These are phyloP conservation scores for Gambusia holbrooki DNA, from an alignment of 2,113 vertebrate species.

Conservation along the genomic window DNA sequence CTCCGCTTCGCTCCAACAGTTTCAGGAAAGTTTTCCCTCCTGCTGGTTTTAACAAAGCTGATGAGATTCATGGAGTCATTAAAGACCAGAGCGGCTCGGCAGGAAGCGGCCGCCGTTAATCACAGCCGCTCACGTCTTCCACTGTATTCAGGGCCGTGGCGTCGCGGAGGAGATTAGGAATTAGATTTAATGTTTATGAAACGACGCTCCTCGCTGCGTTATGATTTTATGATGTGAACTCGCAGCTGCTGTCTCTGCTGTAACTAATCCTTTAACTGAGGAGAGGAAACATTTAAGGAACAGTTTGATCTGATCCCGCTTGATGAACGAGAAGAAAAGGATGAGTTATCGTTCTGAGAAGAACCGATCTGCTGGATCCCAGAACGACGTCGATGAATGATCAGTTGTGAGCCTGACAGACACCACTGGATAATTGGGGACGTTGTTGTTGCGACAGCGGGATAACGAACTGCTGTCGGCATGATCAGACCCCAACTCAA, in stretches of 20 bases:
- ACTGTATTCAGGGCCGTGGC: background rate
- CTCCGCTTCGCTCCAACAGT: background rate
- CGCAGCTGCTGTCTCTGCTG: background rate
- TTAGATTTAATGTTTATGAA: conserved; percentile 1
- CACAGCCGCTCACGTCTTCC: background rate
- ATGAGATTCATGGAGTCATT: background rate
- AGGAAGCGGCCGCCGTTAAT: background rate
- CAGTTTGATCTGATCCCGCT: background rate
- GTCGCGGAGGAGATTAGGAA: background rate
- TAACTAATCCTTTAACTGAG: background rate
- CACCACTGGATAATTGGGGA: background rate
- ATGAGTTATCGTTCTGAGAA: conserved; percentile 15
- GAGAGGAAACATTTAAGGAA: background rate
- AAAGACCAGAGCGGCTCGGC: no score
- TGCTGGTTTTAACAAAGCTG: background rate
- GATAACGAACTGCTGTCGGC: background rate
- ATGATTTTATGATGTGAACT: background rate
- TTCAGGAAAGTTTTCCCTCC: background rate
- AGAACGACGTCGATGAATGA: conserved; percentile 13
- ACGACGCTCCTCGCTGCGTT: background rate
- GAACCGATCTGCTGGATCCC: conserved; percentile 18
- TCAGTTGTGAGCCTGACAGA: background rate
- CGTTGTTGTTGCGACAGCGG: background rate
- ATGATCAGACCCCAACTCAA: background rate
- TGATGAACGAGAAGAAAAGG: background rate